phyloP scores from a whole-genome alignment of 2,888 invertebrate species.

The Beris chalybata region DNA sequence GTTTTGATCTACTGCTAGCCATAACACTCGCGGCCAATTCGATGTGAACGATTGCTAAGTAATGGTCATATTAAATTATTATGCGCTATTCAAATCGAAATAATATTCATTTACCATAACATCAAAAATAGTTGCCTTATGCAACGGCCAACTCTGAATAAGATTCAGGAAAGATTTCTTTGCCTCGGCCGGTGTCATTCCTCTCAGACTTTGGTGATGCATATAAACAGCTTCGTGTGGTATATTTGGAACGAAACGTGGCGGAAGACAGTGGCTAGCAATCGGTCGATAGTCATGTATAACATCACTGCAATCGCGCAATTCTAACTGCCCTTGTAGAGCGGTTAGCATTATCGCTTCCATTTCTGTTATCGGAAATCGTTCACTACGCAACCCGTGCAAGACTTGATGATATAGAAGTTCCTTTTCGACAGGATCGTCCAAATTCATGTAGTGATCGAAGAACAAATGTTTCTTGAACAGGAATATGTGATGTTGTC shows the following conservation, averaged over 20 bases:
- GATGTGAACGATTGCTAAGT: constrained; percentile 90
- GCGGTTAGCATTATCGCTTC: constrained; percentile 95
- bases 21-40: constrained; percentile 89
- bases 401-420: constrained; percentile 90
- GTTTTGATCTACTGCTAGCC: constrained; percentile 91
- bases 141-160: constrained; percentile 91
- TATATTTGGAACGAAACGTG: constrained; percentile 75
- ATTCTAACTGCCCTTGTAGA: constrained; percentile 88
- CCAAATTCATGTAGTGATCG: constrained; percentile 75
- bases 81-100: neutral
- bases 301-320: constrained; percentile 77
- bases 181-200: constrained; percentile 83
- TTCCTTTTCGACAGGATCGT: constrained; percentile 90
- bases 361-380: constrained; percentile 90
- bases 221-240: constrained; percentile 84
- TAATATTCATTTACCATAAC: constrained; percentile 71
- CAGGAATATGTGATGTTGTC: constrained; percentile 68
- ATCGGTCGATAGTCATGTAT: constrained; percentile 68
- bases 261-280: constrained; percentile 80
- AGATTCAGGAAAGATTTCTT: constrained; percentile 91
- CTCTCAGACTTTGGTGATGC: constrained; percentile 87
- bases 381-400: constrained; percentile 85
- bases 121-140: constrained; percentile 91
- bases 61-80: neutral
- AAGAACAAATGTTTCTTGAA: constrained; percentile 84